These are phyloP conservation scores for Notoglanidium macrostoma DNA, from an alignment of 2,797 vertebrate genomes.

Conservation along the genomic window DNA sequence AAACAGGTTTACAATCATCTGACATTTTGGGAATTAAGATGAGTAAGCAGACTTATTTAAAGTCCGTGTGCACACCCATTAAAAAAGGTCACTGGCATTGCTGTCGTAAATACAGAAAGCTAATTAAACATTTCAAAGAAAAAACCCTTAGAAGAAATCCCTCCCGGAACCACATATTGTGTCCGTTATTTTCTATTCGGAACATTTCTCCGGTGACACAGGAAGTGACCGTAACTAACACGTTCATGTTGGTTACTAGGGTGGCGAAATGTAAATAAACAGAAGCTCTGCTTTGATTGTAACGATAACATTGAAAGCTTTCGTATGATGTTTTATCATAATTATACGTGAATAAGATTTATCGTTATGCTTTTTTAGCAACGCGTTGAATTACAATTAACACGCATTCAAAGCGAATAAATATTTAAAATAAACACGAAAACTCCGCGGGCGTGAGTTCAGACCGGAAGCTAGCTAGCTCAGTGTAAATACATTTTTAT, in stretches of 20 bases:
- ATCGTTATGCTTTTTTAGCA: neutral
- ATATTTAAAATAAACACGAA: neutral
- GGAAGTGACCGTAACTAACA: constrained; percentile 41
- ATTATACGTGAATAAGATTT: neutral
- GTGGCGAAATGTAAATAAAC: constrained; percentile 38
- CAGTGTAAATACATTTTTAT: neutral
- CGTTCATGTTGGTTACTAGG: constrained; percentile 42
- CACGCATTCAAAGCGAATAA: neutral
- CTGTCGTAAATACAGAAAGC: neutral
- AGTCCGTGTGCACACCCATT: neutral
- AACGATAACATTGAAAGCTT: too few relatives aligned
- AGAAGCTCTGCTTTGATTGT: neutral
- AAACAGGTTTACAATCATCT: neutral
- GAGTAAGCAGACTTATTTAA: neutral
- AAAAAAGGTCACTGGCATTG: neutral
- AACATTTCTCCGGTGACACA: neutral
- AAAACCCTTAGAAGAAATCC: neutral
- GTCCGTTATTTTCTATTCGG: neutral
- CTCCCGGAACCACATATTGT: neutral
- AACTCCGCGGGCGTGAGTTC: neutral
- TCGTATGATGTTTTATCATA: neutral
- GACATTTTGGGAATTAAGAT: neutral
- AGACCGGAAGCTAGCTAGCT: neutral
- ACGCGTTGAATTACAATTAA: neutral
- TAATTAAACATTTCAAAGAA: neutral